These are phyloP conservation scores for Labeo calbasu DNA, from an alignment of 2,797 vertebrate species.

Conservation along the genomic window DNA sequence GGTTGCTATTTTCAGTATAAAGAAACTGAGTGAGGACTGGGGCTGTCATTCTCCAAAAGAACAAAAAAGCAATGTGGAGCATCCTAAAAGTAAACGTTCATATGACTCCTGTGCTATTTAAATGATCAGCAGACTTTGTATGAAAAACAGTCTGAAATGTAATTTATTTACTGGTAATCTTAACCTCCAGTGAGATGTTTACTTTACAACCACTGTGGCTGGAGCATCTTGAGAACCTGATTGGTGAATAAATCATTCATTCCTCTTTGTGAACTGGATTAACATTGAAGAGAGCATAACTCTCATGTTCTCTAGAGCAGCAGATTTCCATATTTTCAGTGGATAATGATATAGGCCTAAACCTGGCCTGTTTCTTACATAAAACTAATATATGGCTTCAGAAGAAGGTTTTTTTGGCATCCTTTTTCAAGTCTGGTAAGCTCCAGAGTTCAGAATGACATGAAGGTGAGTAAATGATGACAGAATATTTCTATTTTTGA, in stretches of 20 bases:
- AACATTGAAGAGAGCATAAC: background rate
- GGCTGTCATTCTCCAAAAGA: background rate
- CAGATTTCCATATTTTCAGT: background rate
- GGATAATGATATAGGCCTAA: background rate
- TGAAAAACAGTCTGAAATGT: background rate
- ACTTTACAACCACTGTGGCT: background rate
- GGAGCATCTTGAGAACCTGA: background rate
- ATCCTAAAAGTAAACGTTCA: background rate
- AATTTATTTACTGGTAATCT: background rate
- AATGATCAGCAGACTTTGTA: background rate
- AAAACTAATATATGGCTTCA: background rate
- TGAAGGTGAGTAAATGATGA: background rate
- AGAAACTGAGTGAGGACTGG: background rate
- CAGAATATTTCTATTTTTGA: constrained; percentile 11
- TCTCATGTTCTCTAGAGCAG: background rate
- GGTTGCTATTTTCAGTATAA: background rate
- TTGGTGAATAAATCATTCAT: background rate
- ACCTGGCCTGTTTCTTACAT: background rate
- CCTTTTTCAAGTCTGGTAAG: background rate
- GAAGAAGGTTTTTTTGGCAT: background rate
- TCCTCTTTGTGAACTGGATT: background rate
- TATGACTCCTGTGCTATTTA: background rate
- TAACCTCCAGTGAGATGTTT: background rate
- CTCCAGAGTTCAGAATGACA: background rate
- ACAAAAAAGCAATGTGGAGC: background rate